phyloP scores from a whole-genome alignment of 2,888 invertebrate genomes.

The Lithophane ornitopus region DNA sequence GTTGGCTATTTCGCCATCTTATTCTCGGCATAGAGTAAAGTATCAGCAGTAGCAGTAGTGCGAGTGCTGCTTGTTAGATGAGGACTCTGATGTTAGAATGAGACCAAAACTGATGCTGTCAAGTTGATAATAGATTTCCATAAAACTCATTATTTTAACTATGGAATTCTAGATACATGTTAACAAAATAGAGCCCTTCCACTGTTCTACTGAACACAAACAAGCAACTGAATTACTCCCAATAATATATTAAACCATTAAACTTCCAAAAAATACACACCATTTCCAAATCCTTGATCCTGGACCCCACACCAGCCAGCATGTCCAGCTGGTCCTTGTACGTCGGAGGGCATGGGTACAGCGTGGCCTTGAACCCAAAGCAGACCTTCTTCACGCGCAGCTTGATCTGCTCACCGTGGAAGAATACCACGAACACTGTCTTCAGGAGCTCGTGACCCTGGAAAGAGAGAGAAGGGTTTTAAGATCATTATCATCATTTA shows the following conservation, averaged over 20 bases:
- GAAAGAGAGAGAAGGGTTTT: slow-evolving; percentile 43
- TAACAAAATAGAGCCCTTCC: background rate
- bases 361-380: slow-evolving; percentile 94
- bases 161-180: background rate
- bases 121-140: background rate
- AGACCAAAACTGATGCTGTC: background rate
- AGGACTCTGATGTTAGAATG: background rate
- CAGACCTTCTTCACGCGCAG: slow-evolving; percentile 94
- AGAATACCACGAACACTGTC: slow-evolving; percentile 92
- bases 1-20: background rate
- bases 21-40: background rate
- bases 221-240: background rate
- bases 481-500: too few relatives aligned
- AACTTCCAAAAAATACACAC: slow-evolving; percentile 72
- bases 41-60: background rate
- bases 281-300: slow-evolving; percentile 93
- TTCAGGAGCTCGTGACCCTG: slow-evolving; percentile 93
- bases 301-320: slow-evolving; percentile 93
- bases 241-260: background rate
- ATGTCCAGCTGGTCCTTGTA: slow-evolving; percentile 93
- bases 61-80: background rate
- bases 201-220: background rate
- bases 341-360: slow-evolving; percentile 94
- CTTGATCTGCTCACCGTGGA: slow-evolving; percentile 94
- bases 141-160: background rate